Evolutionary conservation across 2,113 vertebrate species (phyloP).

Genomic region (Tragelaphus buxtoni): DNA sequence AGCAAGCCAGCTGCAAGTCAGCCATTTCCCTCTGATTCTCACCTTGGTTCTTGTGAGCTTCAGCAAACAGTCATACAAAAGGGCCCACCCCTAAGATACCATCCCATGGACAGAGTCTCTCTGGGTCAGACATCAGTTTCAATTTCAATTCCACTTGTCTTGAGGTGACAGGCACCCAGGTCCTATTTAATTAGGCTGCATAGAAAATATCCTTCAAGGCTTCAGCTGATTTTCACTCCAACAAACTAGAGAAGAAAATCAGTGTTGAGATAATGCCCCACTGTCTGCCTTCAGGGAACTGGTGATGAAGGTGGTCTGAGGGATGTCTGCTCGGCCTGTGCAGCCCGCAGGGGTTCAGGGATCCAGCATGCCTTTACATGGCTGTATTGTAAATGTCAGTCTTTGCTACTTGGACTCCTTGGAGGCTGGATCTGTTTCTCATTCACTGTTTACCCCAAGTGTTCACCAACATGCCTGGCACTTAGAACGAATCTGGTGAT

Average conservation of each 20-base stretch:
- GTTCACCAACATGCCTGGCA: background rate
- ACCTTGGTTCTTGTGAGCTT: background rate
- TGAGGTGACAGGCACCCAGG: background rate
- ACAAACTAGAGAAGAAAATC: background rate
- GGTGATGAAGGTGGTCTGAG: background rate
- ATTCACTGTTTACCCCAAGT: background rate
- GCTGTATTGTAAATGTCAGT: background rate
- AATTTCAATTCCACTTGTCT: background rate
- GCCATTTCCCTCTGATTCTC: background rate
- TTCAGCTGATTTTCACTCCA: background rate
- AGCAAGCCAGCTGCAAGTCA: background rate
- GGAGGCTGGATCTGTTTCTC: background rate
- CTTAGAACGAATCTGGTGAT: background rate
- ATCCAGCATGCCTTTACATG: background rate
- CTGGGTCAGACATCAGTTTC: background rate
- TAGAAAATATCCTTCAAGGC: background rate
- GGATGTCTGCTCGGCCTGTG: background rate
- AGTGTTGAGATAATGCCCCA: background rate
- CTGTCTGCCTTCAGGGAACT: background rate
- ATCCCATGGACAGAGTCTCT: background rate
- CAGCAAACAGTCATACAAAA: background rate
- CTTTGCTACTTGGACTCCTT: background rate
- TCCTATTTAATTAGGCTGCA: background rate
- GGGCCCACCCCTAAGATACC: background rate
- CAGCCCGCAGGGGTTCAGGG: background rate